A percentile compares a stretch with the other conserved stretches of the same genome.
Conservation (phyloP, 2,113 vertebrate genomes). For the Mus spicilegus region DNA sequence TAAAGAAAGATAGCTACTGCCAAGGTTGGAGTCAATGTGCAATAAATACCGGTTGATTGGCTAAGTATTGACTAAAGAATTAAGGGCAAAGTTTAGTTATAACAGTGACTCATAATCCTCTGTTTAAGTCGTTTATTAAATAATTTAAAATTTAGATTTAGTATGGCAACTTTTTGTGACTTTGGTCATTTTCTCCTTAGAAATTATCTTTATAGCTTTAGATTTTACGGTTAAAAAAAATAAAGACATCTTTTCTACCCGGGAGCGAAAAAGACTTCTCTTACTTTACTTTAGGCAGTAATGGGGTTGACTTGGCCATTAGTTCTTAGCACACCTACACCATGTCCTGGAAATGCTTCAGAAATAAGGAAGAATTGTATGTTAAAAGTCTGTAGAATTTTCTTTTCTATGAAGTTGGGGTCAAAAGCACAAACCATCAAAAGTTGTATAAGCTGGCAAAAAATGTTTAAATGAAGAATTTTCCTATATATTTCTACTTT, state of each 20-base stretch:
- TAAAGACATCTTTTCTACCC: background rate
- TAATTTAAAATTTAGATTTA: slow-evolving; percentile 47
- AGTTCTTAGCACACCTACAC: slow-evolving; percentile 27
- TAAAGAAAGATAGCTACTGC: slow-evolving; percentile 24
- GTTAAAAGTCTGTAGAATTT: background rate
- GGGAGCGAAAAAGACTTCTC: background rate
- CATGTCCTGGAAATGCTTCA: background rate
- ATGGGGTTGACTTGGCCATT: background rate
- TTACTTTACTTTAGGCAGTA: background rate
- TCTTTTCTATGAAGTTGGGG: background rate
- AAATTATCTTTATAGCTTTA: slow-evolving; percentile 1
- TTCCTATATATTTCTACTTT: background rate
- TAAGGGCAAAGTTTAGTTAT: background rate
- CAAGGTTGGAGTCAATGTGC: slow-evolving; percentile 32
- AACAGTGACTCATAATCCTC: slow-evolving; percentile 25
- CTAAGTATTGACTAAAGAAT: slow-evolving; percentile 49
- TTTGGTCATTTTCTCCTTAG: slow-evolving; percentile 29
- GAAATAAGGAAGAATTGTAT: background rate
- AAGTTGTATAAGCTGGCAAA: background rate
- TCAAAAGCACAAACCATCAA: background rate
- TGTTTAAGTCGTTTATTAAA: background rate
- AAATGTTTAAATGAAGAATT: background rate
- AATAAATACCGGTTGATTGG: slow-evolving; percentile 55
- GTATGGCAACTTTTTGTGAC: background rate
- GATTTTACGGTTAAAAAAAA: background rate